Conservation (phyloP, 2,797 vertebrate genomes). For the Luscinia megarhynchos region DNA sequence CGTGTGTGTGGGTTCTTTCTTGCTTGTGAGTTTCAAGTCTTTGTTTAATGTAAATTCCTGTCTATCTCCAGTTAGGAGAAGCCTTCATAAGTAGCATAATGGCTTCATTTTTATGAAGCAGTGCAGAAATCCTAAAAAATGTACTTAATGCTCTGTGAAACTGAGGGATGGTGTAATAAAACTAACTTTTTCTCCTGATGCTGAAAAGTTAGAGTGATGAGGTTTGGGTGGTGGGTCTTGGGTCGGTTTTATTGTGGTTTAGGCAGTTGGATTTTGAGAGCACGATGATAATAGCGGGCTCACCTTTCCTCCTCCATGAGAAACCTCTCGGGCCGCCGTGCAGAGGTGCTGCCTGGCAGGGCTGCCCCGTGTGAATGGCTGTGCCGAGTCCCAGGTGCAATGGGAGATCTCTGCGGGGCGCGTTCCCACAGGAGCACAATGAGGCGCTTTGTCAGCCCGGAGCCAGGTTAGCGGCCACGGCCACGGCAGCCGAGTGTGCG, state of each 20-base stretch:
- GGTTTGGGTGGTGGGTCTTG: neutral
- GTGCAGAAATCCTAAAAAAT: neutral
- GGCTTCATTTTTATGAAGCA: neutral
- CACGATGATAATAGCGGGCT: neutral
- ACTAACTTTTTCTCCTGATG: neutral
- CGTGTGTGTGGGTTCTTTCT: neutral
- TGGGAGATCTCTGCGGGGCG: slow-evolving; percentile 72
- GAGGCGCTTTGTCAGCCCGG: slow-evolving; percentile 63
- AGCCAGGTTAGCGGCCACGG: slow-evolving; percentile 65
- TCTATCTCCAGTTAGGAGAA: neutral
- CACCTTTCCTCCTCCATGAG: slow-evolving; percentile 27
- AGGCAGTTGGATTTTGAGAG: slow-evolving; percentile 1
- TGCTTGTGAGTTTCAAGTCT: neutral
- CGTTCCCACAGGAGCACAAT: slow-evolving; percentile 82
- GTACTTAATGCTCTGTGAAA: neutral
- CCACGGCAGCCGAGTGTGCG: neutral
- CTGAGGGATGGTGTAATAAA: neutral
- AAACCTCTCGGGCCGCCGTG: slow-evolving; percentile 23
- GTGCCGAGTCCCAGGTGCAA: slow-evolving; percentile 56
- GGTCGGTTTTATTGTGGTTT: neutral
- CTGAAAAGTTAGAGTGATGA: neutral
- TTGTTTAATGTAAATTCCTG: neutral
- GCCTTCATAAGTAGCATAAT: neutral
- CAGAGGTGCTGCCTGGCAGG: slow-evolving; percentile 71
- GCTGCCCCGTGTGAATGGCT: slow-evolving; percentile 71